Percentiles rank a stretch among this genome's conserved stretches.
phyloP scores from a whole-genome alignment of 2,888 invertebrate genomes.

The Caenorhabditis zanzibari region DNA sequence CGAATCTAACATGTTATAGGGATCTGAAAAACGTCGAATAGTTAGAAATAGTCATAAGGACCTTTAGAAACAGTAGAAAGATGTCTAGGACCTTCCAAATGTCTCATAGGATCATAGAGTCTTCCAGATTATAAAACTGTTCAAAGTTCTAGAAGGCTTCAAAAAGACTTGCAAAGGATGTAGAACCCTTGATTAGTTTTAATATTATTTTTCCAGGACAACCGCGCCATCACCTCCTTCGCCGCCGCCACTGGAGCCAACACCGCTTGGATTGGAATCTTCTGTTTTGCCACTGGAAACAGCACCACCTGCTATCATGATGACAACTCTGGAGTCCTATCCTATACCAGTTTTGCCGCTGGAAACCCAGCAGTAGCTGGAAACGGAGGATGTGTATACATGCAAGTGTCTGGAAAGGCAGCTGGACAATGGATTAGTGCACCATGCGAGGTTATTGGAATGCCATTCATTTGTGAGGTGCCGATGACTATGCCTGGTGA shows the following conservation, averaged over 20 bases:
- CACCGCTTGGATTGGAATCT: conserved; percentile 25
- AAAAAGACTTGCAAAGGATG: no score
- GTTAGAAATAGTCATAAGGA: no score
- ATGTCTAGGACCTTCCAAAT: no score
- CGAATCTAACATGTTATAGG: no score
- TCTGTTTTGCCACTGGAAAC: conserved; percentile 24
- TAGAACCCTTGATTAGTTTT: no score
- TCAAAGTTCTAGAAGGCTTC: no score
- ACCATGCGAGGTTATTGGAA: conserved; percentile 14
- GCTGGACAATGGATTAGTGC: conserved; percentile 26
- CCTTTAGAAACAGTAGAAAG: no score
- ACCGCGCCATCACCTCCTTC: conserved; percentile 7
- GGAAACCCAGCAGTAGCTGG: conserved; percentile 7
- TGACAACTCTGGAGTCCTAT: conserved; percentile 12
- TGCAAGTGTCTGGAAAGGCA: neutral
- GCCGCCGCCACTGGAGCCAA: conserved; percentile 19
- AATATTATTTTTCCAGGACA: conserved; percentile 34
- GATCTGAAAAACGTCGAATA: no score
- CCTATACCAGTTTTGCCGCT: conserved; percentile 15
- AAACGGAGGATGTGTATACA: conserved; percentile 22
- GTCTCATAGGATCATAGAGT: no score
- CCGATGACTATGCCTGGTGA: conserved; percentile 1
- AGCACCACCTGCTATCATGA: conserved; percentile 25
- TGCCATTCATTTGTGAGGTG: conserved; percentile 25
- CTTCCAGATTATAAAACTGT: no score